Evolutionary conservation across 2,888 invertebrate species (phyloP).

Genomic region (Machimus atricapillus): DNA sequence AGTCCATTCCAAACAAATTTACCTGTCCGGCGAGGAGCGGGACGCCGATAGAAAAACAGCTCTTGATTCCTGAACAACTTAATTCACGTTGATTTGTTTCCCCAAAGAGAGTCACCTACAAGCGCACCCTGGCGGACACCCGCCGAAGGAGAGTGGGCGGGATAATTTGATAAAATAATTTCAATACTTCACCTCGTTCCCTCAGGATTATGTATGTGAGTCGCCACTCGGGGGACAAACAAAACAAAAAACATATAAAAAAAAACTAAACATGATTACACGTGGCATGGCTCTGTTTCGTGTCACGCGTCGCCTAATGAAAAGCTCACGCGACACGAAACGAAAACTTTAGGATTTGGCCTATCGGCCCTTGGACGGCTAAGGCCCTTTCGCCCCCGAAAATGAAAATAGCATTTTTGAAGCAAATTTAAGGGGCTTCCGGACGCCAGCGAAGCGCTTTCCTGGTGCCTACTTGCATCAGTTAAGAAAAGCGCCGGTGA

Average conservation of each 20-base stretch:
- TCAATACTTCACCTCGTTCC: constrained; percentile 21
- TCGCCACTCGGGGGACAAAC: background rate
- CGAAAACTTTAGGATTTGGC: background rate
- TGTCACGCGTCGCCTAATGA: constrained; percentile 31
- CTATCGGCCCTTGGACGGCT: background rate
- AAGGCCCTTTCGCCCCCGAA: constrained; percentile 17
- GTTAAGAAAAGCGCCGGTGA: background rate
- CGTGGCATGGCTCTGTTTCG: constrained; percentile 30
- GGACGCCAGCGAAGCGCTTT: constrained; percentile 23
- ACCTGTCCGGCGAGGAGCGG: background rate
- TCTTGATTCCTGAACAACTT: constrained; percentile 33
- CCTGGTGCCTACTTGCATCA: background rate
- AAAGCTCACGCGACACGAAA: constrained; percentile 34
- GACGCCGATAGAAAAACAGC: constrained; percentile 10
- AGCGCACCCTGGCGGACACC: background rate
- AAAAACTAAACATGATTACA: constrained; percentile 4
- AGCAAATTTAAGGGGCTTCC: background rate
- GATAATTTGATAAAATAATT: constrained; percentile 38
- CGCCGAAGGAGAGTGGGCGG: background rate
- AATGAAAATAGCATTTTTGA: constrained; percentile 32
- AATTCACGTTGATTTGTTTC: constrained; percentile 36
- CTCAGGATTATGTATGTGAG: background rate
- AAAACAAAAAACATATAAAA: background rate
- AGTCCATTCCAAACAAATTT: constrained; percentile 36
- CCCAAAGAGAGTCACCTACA: constrained; percentile 24